Percentiles rank a stretch among this genome's conserved stretches.
These are phyloP conservation scores for Drosophila hamatofila DNA, from an alignment of 2,888 invertebrate genomes.

Conservation along the genomic window DNA sequence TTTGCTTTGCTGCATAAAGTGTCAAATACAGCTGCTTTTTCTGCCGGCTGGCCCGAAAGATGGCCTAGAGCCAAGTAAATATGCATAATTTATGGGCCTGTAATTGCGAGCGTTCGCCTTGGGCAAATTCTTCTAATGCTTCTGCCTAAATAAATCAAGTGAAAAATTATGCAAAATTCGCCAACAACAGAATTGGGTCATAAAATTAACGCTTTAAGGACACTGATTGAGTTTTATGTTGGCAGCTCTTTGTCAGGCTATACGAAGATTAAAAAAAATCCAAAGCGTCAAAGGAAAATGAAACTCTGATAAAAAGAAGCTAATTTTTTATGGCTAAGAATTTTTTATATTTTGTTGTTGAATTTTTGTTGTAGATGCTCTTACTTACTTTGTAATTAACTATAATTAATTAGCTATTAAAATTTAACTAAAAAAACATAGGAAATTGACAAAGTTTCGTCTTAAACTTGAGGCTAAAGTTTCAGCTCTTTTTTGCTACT, in stretches of 20 bases:
- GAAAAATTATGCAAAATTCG: constrained; percentile 69
- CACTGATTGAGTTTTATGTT: constrained; percentile 10
- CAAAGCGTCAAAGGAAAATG: neutral
- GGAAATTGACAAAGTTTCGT: neutral
- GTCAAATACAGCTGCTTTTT: constrained; percentile 64
- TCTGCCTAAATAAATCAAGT: constrained; percentile 70
- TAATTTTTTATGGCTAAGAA: neutral
- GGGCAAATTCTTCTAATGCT: constrained; percentile 56
- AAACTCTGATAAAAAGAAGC: neutral
- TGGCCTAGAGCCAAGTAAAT: constrained; percentile 37
- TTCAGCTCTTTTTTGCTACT: neutral
- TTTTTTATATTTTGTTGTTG: neutral
- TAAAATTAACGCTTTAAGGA: constrained; percentile 12
- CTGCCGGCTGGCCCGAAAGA: neutral
- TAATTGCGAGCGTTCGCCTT: constrained; percentile 55
- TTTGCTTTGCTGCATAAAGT: constrained; percentile 49
- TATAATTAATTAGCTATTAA: neutral
- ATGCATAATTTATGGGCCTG: constrained; percentile 69
- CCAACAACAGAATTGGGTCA: constrained; percentile 45
- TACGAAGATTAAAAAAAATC: neutral
- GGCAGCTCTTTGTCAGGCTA: neutral
- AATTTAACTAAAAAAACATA: neutral
- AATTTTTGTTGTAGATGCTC: too few species aligned
- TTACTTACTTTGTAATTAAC: neutral
- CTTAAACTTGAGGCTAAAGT: neutral